Evolutionary conservation across 2,113 vertebrate species (phyloP), one percentile per base, ranked within the genome.

Genomic region (Mesocricetus auratus): DNA sequence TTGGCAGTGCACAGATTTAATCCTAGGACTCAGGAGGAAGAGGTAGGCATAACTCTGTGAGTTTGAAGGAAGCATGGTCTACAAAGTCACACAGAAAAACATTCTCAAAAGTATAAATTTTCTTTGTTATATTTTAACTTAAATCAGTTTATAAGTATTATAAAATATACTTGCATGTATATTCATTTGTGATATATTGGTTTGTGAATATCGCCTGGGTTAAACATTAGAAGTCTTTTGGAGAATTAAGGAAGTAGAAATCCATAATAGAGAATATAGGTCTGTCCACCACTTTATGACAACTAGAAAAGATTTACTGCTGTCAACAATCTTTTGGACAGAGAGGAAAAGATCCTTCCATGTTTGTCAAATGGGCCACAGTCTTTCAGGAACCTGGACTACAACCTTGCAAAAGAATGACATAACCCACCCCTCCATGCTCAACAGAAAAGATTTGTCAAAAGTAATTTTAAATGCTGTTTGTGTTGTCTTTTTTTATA

Each of bases 241-340:
- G 1, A n/a, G 15, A 78, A 91, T 36, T 36, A n/a, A 0, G 9
- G 50, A 3, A 19, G 13, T 77, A 5, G 7, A 45, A 31, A 64
- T 15, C 7, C 26, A 29, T 1, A 9, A 33, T 17, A 19, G 39
- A 45, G 1, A 17, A 29, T 42, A 33, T 66, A 5, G 1, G 4
- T 47, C 8, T 9, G 9, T 3, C 10, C 26, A 11, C 15, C 4
- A 7, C 17, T 19, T 5, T 45, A 21, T 77, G 42, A 42, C 33
- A 81, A 11, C 22, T 22, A 47, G 12, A 42, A 33, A 31, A 26
- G 3, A 45, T 6, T 7, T 53, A 77, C 12, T 7, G 2, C 47
- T 10, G 1, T 1, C 64, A 24, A 36, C 74, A 42, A 50, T 7
- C 4, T 6, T 26, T 8, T 12, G 47, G 24, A 22, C 0, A 17